Percentiles rank a stretch among this genome's conserved stretches.
Conservation (phyloP, 2,888 invertebrate genomes). For the Heterodera filipjevi region DNA sequence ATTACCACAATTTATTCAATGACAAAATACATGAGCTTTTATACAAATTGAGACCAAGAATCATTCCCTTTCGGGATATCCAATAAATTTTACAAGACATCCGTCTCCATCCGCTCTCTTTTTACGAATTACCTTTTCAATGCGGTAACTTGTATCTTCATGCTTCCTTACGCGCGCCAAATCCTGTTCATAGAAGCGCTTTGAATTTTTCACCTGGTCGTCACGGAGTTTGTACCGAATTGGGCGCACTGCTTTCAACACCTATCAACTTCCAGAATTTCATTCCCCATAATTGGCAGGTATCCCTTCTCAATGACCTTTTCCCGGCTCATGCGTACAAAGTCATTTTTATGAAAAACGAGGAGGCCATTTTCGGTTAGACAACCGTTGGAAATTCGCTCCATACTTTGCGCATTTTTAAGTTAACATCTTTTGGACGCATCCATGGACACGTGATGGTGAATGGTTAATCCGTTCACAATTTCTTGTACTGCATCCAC, state of each 20-base stretch:
- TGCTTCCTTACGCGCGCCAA: background rate
- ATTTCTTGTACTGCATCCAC: conserved; percentile 1
- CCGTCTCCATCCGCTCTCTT: background rate
- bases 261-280: too few relatives aligned
- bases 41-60: conserved; percentile 15
- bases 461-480: conserved; percentile 12
- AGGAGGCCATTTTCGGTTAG: too few relatives aligned
- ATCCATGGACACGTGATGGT: conserved; percentile 10
- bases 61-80: conserved; percentile 18
- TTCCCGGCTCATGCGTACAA: too few relatives aligned
- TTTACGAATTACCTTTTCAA: too few relatives aligned
- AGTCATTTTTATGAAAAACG: too few relatives aligned
- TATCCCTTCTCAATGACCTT: too few relatives aligned
- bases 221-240: too few relatives aligned
- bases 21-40: background rate
- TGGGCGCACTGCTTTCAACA: too few relatives aligned
- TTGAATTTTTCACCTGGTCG: too few relatives aligned
- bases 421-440: background rate
- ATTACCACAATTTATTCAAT: conserved; percentile 12
- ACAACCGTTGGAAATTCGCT: too few relatives aligned
- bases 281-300: too few relatives aligned
- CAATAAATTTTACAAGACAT: background rate
- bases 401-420: too few relatives aligned
- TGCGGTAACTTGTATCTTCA: conserved; percentile 11
- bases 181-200: background rate